phyloP scores from a whole-genome alignment of 2,113 vertebrate species.

The Chionomys nivalis region DNA sequence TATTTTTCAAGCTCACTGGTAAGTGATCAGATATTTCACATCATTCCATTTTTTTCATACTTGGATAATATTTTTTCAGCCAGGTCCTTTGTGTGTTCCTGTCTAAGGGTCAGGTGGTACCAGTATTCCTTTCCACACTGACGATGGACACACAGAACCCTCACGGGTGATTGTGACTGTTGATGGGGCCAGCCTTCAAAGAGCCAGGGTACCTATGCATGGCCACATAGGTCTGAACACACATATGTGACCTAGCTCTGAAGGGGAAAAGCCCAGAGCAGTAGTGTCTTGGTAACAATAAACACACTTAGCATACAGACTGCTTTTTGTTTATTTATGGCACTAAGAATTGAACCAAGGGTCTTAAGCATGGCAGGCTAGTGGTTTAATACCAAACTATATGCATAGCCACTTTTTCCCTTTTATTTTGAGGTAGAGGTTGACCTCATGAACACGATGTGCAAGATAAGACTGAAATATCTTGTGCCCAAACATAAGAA shows the following conservation, averaged over 20 bases:
- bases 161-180: neutral
- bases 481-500: neutral
- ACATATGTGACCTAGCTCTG: neutral
- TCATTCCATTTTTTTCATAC: neutral
- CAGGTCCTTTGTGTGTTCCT: neutral
- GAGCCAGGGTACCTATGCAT: accelerated
- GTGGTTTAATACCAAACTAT: neutral
- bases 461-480: neutral
- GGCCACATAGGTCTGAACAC: accelerated
- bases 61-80: neutral
- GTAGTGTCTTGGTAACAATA: neutral
- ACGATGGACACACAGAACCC: neutral
- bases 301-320: neutral
- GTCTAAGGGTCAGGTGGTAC: neutral
- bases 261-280: neutral
- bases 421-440: neutral
- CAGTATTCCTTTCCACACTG: neutral
- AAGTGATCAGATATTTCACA: neutral
- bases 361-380: neutral
- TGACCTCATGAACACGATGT: neutral
- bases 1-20: neutral
- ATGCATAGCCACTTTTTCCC: no score
- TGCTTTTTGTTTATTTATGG: neutral
- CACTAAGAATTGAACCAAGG: neutral
- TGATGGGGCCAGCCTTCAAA: neutral